phyloP scores from a whole-genome alignment of 2,888 invertebrate species.

The Heteromyza rotundicornis region DNA sequence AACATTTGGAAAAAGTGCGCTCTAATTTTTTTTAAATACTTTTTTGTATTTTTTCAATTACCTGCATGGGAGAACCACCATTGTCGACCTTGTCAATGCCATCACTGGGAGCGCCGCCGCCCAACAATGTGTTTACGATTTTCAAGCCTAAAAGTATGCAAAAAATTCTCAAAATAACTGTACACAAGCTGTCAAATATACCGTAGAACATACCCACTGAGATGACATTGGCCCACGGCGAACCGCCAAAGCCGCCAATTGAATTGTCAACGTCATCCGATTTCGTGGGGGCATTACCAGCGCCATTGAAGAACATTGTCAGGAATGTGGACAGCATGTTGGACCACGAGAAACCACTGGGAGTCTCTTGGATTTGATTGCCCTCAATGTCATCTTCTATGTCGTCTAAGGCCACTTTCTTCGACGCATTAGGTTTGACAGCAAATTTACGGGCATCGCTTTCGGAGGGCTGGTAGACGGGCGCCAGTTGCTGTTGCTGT shows the following conservation, averaged over 20 bases:
- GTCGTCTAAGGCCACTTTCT: conserved; percentile 84
- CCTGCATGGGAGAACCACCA: conserved; percentile 88
- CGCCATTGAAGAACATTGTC: conserved; percentile 85
- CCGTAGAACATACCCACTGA: conserved; percentile 68
- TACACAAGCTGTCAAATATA: background rate
- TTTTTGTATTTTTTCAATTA: too few relatives aligned
- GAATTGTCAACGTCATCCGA: conserved; percentile 75
- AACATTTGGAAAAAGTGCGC: conserved; percentile 3
- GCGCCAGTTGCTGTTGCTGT: conserved; percentile 40
- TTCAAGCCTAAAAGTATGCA: conserved; percentile 67
- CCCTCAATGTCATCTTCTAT: conserved; percentile 79
- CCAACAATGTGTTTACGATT: conserved; percentile 82
- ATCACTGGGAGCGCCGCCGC: conserved; percentile 76
- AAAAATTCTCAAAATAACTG: background rate
- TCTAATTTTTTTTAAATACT: too few relatives aligned
- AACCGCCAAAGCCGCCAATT: conserved; percentile 70
- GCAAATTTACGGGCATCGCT: conserved; percentile 74
- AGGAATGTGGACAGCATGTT: conserved; percentile 85
- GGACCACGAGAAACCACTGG: conserved; percentile 86
- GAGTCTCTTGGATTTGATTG: conserved; percentile 75
- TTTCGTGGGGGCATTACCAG: conserved; percentile 70
- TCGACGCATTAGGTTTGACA: conserved; percentile 86
- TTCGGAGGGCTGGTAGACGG: conserved; percentile 47
- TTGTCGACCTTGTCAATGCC: conserved; percentile 92
- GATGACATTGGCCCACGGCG: conserved; percentile 87